Evolutionary conservation across 2,888 invertebrate species (phyloP).

Genomic region (Parnassius smintheus): DNA sequence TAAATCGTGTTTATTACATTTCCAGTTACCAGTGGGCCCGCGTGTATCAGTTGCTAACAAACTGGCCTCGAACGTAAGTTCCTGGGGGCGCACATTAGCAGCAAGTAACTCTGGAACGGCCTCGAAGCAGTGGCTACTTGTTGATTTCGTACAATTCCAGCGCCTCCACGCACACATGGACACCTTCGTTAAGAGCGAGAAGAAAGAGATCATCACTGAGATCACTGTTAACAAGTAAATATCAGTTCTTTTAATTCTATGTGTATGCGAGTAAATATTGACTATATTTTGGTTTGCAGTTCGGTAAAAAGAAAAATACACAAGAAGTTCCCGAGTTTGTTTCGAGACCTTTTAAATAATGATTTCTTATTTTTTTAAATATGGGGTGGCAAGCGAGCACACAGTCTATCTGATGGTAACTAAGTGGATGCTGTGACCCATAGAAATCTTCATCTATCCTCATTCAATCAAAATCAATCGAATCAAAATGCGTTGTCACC

Average conservation of each 20-base stretch:
- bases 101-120: constrained; percentile 89
- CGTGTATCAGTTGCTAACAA: constrained; percentile 92
- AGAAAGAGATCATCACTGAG: constrained; percentile 55
- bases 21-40: constrained; percentile 85
- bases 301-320: too few relatives aligned
- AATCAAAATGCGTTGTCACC: too few relatives aligned
- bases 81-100: constrained; percentile 87
- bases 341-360: too few relatives aligned
- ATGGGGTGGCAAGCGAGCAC: too few relatives aligned
- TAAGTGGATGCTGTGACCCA: too few relatives aligned
- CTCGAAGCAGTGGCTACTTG: constrained; percentile 93
- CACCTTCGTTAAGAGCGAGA: constrained; percentile 30
- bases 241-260: background rate
- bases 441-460: too few relatives aligned
- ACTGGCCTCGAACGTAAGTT: constrained; percentile 84
- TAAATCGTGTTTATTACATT: constrained; percentile 5
- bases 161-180: constrained; percentile 36
- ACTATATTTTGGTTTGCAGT: too few relatives aligned
- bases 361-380: too few relatives aligned
- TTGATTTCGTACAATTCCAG: constrained; percentile 85
- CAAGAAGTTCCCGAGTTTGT: too few relatives aligned
- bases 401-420: too few relatives aligned
- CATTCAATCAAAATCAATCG: too few relatives aligned
- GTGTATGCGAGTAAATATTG: too few relatives aligned
- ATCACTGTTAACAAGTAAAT: constrained; percentile 60